A percentile compares a stretch with the other conserved stretches of the same genome.
Conservation (phyloP, 2,797 vertebrate species). For the Paramormyrops hopkinsi region DNA sequence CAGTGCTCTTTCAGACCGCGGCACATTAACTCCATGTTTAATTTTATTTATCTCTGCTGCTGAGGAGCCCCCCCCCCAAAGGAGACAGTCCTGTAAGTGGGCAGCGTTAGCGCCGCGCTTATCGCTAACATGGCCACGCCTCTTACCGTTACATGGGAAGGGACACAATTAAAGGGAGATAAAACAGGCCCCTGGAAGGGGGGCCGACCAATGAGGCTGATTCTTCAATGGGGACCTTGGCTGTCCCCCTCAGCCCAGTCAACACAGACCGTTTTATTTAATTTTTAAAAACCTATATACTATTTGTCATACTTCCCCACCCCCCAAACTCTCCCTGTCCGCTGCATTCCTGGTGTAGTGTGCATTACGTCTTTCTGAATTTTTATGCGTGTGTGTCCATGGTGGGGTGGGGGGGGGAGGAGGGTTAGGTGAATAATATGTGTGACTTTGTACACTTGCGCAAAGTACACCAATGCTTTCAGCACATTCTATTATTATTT, state of each 20-base stretch:
- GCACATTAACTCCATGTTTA: neutral
- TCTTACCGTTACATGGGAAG: neutral
- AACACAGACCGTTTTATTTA: neutral
- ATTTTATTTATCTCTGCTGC: neutral
- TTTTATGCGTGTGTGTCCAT: neutral
- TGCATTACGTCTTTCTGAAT: neutral
- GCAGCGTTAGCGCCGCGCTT: neutral
- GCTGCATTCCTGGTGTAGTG: neutral
- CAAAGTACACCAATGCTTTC: neutral
- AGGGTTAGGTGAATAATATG: neutral
- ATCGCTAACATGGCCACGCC: neutral
- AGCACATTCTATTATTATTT: neutral
- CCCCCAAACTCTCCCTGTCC: no score
- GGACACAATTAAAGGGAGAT: neutral
- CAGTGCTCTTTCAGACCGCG: neutral
- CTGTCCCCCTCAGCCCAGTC: neutral
- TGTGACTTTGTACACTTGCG: neutral
- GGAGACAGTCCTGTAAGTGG: neutral
- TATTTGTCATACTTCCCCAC: neutral
- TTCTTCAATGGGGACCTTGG: neutral
- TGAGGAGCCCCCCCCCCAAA: neutral
- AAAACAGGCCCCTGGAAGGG: neutral
- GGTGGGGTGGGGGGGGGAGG: no score
- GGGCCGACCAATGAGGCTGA: neutral
- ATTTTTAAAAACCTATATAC: neutral